Percentiles rank a stretch among this genome's conserved stretches.
These are phyloP conservation scores for Copidosoma floridanum DNA, from an alignment of 1,140 invertebrate species.

Conservation along the genomic window DNA sequence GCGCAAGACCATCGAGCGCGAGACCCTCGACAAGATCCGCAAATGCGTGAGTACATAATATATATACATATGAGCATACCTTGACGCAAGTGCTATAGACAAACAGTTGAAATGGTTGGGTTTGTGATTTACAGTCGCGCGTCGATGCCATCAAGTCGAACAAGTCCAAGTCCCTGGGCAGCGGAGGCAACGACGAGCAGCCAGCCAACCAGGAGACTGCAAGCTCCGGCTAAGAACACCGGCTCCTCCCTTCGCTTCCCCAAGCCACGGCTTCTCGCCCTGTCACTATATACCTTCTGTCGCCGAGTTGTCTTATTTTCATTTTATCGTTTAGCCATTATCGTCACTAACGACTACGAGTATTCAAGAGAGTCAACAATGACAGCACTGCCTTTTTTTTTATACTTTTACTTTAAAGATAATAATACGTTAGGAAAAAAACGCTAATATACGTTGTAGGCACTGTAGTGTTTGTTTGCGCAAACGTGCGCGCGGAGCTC, in stretches of 20 bases:
- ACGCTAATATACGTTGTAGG: too few relatives aligned
- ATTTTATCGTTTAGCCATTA: conserved; percentile 4
- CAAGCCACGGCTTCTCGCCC: too few relatives aligned
- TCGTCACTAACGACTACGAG: conserved; percentile 13
- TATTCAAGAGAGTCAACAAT: conserved; percentile 8
- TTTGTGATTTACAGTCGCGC: too few relatives aligned
- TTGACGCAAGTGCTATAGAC: background rate
- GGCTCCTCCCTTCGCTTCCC: background rate
- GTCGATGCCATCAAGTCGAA: conserved; percentile 83
- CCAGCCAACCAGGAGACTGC: conserved; percentile 57
- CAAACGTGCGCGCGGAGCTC: too few relatives aligned
- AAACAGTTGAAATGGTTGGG: background rate
- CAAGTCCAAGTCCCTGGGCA: conserved; percentile 62
- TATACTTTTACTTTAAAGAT: background rate
- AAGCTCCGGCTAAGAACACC: conserved; percentile 62
- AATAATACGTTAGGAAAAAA: too few relatives aligned
- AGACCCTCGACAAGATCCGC: conserved; percentile 72
- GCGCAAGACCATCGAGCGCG: conserved; percentile 67
- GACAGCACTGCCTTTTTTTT: conserved; percentile 4
- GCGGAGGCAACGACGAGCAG: conserved; percentile 39
- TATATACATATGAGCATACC: background rate
- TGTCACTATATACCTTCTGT: too few relatives aligned
- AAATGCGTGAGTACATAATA: conserved; percentile 67
- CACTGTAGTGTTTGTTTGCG: too few relatives aligned
- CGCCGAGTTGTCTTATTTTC: too few relatives aligned